Evolutionary conservation across 1,140 invertebrate genomes (phyloP).

Genomic region (Branchinecta lindahli): DNA sequence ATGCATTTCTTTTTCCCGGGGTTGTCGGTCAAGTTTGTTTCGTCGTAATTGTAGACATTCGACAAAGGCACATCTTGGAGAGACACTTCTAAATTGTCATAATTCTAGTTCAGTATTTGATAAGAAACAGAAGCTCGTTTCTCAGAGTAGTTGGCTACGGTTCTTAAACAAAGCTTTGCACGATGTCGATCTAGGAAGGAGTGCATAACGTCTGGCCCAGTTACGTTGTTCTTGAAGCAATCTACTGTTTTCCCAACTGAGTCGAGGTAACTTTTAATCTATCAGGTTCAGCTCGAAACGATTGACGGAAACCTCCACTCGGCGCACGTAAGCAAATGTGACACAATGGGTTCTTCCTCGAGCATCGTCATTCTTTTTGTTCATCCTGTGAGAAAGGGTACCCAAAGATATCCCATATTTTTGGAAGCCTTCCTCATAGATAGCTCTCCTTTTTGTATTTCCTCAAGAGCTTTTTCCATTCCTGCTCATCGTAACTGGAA

Average conservation of each 20-base stretch:
- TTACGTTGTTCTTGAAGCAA: conserved; percentile 6
- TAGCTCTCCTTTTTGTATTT: too few relatives aligned
- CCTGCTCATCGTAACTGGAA: too few relatives aligned
- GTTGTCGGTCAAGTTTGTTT: conserved; percentile 1
- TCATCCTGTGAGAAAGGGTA: too few relatives aligned
- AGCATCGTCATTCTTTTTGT: too few relatives aligned
- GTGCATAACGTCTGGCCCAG: neutral
- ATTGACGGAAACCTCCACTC: conserved; percentile 7
- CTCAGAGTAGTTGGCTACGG: neutral
- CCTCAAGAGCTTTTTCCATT: too few relatives aligned
- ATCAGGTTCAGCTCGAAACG: neutral
- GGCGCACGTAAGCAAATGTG: conserved; percentile 4
- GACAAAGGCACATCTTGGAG: conserved; percentile 1
- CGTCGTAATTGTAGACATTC: conserved; percentile 9
- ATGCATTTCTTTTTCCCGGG: conserved; percentile 5
- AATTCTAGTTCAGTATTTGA: too few relatives aligned
- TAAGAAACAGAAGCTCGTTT: neutral
- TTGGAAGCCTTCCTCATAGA: too few relatives aligned
- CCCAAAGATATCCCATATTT: too few relatives aligned
- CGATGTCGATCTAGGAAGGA: conserved; percentile 1
- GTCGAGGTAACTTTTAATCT: conserved; percentile 1
- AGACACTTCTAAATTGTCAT: conserved; percentile 1
- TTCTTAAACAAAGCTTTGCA: conserved; percentile 1
- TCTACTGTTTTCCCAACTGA: conserved; percentile 9
- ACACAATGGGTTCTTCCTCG: neutral